A percentile compares a stretch with the other conserved stretches of the same genome.
Conservation (phyloP, 2,797 vertebrate genomes). For the Bovichtus variegatus region DNA sequence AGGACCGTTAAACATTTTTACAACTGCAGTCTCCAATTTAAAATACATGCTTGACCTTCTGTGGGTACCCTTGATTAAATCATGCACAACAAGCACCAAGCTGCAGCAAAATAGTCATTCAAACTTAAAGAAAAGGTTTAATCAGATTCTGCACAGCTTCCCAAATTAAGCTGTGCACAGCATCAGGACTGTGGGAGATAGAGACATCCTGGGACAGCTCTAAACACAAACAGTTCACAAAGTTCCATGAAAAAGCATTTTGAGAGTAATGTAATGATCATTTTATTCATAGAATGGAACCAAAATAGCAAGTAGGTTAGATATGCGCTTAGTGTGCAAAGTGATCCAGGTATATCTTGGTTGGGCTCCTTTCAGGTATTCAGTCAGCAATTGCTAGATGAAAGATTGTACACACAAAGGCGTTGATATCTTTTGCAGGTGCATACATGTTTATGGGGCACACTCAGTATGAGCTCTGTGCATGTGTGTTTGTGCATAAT, state of each 20-base stretch:
- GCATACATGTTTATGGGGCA: not conserved
- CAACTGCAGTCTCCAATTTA: slow-evolving; percentile 14
- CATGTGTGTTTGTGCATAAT: not conserved
- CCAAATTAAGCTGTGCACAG: slow-evolving; percentile 7
- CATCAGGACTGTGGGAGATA: not conserved
- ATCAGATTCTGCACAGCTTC: slow-evolving; percentile 5
- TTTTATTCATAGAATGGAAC: not conserved
- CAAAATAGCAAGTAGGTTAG: not conserved
- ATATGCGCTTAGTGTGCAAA: not conserved
- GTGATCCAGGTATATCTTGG: not conserved
- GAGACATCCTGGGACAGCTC: not conserved
- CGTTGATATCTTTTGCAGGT: not conserved
- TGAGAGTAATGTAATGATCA: not conserved
- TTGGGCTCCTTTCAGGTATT: not conserved
- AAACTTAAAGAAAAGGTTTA: slow-evolving; percentile 17
- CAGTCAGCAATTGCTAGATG: slow-evolving; percentile 4
- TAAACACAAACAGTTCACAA: not conserved
- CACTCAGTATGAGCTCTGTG: not conserved
- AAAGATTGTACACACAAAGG: not conserved
- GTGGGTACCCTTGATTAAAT: slow-evolving; percentile 5
- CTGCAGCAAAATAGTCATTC: not conserved
- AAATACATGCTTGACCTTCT: not conserved
- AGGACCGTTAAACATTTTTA: slow-evolving; percentile 1
- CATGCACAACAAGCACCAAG: not conserved
- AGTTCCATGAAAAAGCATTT: not conserved